A percentile compares a stretch with the other conserved stretches of the same genome.
Evolutionary conservation across 1,140 invertebrate species (phyloP).

Genomic region (Metopolophium dirhodum): DNA sequence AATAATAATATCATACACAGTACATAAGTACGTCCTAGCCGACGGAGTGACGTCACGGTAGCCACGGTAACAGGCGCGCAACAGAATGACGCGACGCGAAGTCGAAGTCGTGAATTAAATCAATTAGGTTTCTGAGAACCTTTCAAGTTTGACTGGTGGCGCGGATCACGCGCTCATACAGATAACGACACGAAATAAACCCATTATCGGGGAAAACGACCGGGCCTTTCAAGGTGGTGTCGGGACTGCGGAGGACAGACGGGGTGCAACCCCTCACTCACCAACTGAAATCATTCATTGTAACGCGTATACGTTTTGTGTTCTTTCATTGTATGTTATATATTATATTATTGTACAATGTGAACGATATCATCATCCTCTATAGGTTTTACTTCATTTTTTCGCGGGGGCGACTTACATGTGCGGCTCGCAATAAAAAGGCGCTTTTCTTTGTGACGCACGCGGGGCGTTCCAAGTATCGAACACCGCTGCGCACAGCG

Average conservation of each 20-base stretch:
- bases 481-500: background rate
- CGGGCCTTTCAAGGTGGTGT: background rate
- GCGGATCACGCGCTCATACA: background rate
- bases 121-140: background rate
- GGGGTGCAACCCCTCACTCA: background rate
- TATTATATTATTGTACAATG: background rate
- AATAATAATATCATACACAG: background rate
- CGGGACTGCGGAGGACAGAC: no score
- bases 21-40: constrained; percentile 1
- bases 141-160: background rate
- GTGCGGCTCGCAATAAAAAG: no score
- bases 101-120: constrained; percentile 7
- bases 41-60: constrained; percentile 15
- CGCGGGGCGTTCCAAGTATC: background rate
- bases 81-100: constrained; percentile 13
- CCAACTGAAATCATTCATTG: background rate
- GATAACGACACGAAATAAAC: background rate
- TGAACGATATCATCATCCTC: background rate
- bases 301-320: background rate
- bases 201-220: background rate
- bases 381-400: background rate
- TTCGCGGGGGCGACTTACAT: background rate
- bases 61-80: background rate
- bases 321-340: background rate
- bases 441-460: background rate